A percentile compares a stretch with the other conserved stretches of the same genome.
Evolutionary conservation across 1,140 invertebrate genomes (phyloP).

Genomic region (Dufourea novaeangliae): DNA sequence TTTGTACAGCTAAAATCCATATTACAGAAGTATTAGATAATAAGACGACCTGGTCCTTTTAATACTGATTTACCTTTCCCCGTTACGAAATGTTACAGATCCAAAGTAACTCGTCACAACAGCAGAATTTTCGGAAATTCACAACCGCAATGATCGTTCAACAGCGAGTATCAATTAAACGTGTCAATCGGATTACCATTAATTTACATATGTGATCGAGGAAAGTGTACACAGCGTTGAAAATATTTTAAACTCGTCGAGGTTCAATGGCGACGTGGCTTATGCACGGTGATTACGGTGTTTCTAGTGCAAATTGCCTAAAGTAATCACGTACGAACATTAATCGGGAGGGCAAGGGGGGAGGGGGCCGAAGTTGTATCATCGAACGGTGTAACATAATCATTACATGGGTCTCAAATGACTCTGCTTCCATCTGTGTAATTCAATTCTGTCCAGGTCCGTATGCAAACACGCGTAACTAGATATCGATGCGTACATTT

Average conservation of each 20-base stretch:
- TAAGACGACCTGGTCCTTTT: too few relatives aligned
- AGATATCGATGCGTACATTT: not conserved
- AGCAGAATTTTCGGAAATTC: too few relatives aligned
- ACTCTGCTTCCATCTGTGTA: slow-evolving; percentile 14
- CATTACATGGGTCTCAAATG: slow-evolving; percentile 1
- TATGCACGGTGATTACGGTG: slow-evolving; percentile 11
- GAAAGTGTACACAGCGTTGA: not conserved
- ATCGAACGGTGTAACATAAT: not conserved
- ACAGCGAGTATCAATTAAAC: slow-evolving; percentile 32
- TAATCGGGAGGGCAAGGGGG: too few relatives aligned
- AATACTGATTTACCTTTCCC: too few relatives aligned
- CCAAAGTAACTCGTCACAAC: too few relatives aligned
- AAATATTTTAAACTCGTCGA: slow-evolving; percentile 23
- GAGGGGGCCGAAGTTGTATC: not conserved
- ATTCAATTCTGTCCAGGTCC: not conserved
- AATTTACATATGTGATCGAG: slow-evolving; percentile 5
- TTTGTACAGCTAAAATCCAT: too few relatives aligned
- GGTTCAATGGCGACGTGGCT: not conserved
- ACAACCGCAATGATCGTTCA: not conserved
- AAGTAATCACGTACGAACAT: slow-evolving; percentile 26
- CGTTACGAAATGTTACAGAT: too few relatives aligned
- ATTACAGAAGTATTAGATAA: too few relatives aligned
- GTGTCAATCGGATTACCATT: slow-evolving; percentile 1
- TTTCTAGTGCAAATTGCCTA: slow-evolving; percentile 26
- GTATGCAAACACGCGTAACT: too few relatives aligned